Base-by-base conservation (phyloP, 2,888 invertebrate species). In the Agriopis aurantiaria region DNA sequence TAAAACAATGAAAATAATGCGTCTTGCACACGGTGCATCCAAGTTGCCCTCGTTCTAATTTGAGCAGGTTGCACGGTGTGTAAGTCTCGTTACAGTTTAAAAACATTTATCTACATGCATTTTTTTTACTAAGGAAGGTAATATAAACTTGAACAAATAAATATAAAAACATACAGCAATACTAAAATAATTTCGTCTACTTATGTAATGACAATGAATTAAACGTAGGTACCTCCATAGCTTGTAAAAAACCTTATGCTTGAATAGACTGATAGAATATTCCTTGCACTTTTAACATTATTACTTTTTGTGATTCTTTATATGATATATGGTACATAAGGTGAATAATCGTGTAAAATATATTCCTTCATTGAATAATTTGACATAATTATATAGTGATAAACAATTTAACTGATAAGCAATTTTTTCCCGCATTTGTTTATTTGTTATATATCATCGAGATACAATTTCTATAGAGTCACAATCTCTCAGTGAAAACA, bases 101-200 rank as follows among this genome's bases (percentile, higher is more conserved):
- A 75, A 75, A 78, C 75, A 77, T 79, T 74, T 72, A 73, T 45
- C 74, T 77, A 74, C 69, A 63, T 64, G 74, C n/a, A 45, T 57
- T 75, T 45, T 53, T 60, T 8, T 55, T 53, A 68, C 62, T 14
- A 43, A 56, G 56, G n/a, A 43, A 56, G 56, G n/a, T 56, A 33
- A 5, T 33, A 14, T 55, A 53, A 53, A 53, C 33, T 53, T 53
- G 7, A 33, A 66, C 67, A 59, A 46, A 33, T 9, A 43, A 4
- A 33, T 5, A 33, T 33, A 33, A 33, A 33, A 33, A 33, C 33
- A 33, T 33, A 33, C 33, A 33, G 33, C 5, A 5, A 33, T 33
- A 33, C 33, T 33, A 33, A 33, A 33, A 33, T 1, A 33, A 5
- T 33, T 33, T 33, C 33, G 5, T 33, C 33, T 33, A 5, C 5